Conservation (phyloP, 2,888 invertebrate species). For the Tigriopus californicus region DNA sequence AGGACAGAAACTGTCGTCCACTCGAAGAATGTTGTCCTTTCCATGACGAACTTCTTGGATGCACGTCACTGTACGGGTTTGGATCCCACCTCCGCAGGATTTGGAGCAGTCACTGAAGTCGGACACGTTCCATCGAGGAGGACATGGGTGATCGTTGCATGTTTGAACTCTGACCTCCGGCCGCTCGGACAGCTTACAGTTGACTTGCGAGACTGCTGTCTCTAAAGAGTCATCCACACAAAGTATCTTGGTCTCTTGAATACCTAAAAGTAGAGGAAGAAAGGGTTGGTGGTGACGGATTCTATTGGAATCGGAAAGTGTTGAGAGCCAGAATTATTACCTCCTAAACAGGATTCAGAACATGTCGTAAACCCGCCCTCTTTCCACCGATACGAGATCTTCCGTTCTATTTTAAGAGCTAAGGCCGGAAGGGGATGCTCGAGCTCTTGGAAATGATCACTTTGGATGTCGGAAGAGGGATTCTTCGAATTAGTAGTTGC, state of each 20-base stretch:
- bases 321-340: slow-evolving; percentile 27
- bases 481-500: background rate
- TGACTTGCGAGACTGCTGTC: slow-evolving; percentile 64
- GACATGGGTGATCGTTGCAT: slow-evolving; percentile 88
- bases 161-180: slow-evolving; percentile 72
- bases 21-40: slow-evolving; percentile 67
- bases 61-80: slow-evolving; percentile 43
- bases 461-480: background rate
- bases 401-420: background rate
- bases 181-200: slow-evolving; percentile 66
- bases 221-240: slow-evolving; percentile 71
- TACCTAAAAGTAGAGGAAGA: background rate
- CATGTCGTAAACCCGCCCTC: slow-evolving; percentile 78
- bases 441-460: background rate
- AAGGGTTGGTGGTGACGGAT: no score
- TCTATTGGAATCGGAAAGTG: background rate
- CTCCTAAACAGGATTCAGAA: slow-evolving; percentile 80
- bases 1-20: slow-evolving; percentile 84
- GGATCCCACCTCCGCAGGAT: slow-evolving; percentile 71
- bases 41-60: slow-evolving; percentile 60
- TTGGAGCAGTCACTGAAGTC: slow-evolving; percentile 76
- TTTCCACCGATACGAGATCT: slow-evolving; percentile 66
- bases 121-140: slow-evolving; percentile 79
- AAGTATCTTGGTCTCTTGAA: slow-evolving; percentile 65
- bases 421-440: background rate